A percentile compares a stretch with the other conserved stretches of the same genome.
Conservation (phyloP, 2,888 invertebrate genomes). For the Drosophila flavopinicola region DNA sequence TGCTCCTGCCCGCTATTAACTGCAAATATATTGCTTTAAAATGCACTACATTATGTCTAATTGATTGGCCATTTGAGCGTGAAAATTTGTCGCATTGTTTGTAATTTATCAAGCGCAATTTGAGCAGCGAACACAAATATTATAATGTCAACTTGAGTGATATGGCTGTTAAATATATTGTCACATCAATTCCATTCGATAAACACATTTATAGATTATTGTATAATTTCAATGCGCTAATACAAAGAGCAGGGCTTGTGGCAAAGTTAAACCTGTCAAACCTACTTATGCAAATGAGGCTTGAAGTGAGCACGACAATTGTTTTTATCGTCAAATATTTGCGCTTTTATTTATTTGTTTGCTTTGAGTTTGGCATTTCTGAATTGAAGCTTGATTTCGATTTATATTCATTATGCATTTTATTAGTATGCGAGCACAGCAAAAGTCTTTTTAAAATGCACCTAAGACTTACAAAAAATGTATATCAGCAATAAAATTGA, state of each 20-base stretch:
- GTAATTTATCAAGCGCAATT: conserved; percentile 32
- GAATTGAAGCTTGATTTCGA: not conserved
- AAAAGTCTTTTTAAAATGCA: too few species aligned
- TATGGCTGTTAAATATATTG: not conserved
- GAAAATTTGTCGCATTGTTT: conserved; percentile 37
- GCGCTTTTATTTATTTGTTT: too few species aligned
- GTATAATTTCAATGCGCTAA: not conserved
- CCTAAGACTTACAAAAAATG: too few species aligned
- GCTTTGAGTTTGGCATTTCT: too few species aligned
- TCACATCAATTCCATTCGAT: conserved; percentile 1
- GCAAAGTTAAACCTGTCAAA: not conserved
- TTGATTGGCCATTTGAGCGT: conserved; percentile 49
- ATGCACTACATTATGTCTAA: conserved; percentile 42
- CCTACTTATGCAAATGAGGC: not conserved
- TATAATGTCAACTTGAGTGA: conserved; percentile 19
- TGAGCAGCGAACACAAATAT: conserved; percentile 8
- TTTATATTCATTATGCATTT: too few species aligned
- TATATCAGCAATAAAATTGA: too few species aligned
- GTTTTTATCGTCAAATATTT: too few species aligned
- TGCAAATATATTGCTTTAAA: conserved; percentile 35
- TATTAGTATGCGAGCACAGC: too few species aligned
- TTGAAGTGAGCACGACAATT: not conserved
- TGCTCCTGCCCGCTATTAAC: not conserved
- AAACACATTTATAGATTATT: not conserved
- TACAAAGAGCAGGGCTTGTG: not conserved